phyloP scores from a whole-genome alignment of 2,797 vertebrate genomes.

The Mastacembelus armatus region DNA sequence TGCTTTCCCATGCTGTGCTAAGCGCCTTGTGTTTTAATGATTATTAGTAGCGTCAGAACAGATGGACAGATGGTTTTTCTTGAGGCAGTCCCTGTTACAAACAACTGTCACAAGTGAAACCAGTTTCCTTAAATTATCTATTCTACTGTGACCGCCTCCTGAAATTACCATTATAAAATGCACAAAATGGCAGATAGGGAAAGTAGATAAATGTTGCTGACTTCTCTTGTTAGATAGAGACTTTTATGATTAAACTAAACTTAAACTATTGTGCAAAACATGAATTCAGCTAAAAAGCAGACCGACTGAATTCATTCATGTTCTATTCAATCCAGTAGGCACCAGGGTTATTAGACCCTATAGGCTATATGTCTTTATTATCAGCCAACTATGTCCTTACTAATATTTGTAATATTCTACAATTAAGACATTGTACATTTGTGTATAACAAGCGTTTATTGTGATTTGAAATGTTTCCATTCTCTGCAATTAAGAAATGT shows the following conservation, averaged over 20 bases:
- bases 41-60: slow-evolving; percentile 62
- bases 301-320: too few species aligned
- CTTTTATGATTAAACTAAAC: slow-evolving; percentile 15
- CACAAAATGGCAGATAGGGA: slow-evolving; percentile 10
- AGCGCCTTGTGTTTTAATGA: slow-evolving; percentile 63
- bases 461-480: neutral
- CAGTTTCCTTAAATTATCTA: slow-evolving; percentile 60
- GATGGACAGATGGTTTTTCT: slow-evolving; percentile 72
- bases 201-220: slow-evolving; percentile 19
- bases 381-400: neutral
- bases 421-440: neutral
- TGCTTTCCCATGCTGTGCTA: slow-evolving; percentile 42
- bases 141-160: slow-evolving; percentile 20
- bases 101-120: slow-evolving; percentile 67
- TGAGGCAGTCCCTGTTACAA: slow-evolving; percentile 66
- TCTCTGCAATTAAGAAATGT: neutral
- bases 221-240: too few species aligned
- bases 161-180: slow-evolving; percentile 24
- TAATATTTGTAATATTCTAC: neutral
- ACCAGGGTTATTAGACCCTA: too few species aligned
- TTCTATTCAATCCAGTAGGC: too few species aligned
- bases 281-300: slow-evolving; percentile 26
- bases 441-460: neutral
- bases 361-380: too few species aligned
- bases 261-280: slow-evolving; percentile 32